Evolutionary conservation across 1,140 invertebrate species (phyloP), one percentile per base, ranked within the genome.

Genomic region (Heliconius eleuchia): DNA sequence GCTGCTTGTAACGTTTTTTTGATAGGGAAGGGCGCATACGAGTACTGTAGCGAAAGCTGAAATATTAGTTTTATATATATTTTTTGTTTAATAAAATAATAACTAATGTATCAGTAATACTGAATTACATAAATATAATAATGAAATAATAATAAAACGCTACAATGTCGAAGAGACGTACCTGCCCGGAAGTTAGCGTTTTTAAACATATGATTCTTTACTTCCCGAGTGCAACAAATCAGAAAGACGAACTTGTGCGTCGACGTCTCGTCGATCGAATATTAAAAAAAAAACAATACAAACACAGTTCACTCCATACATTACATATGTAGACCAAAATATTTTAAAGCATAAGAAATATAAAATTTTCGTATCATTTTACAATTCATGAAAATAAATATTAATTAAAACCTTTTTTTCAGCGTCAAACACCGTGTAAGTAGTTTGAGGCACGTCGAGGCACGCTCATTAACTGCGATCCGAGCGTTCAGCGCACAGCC

Each of bases 381-480:
- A 27, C n/a, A 70, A 70, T 11, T 34, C 27, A 18, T 27, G 6
- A 66, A 66, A 66, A 30, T 66, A 66, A 13, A 66, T 66, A 66
- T 66, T 16, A 30, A 66, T 66, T 66, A 66, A 66, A 30, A 30
- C 3, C 9, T 46, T 60, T 60, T 34, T 55, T 66, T 39, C 30
- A 37, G 37, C 37, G 11, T 72, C 71, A 72, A 72, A 42, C 74
- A 52, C 42, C 84, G 85, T 76, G n/a, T 23, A 79, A 46, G 30
- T 60, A 73, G 79, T 74, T 71, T 73, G 71, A 77, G 82, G 37
- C 83, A 90, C 87, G 89, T 37, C 4, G 34, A 37, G 34, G 34
- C 83, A 90, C 87, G 89, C 86, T 90, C 86, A 91, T 91, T 90
- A 85, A 76, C 50, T 77, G 78, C 83, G 77, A 87, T 73, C 85